Conservation (phyloP, 2,113 vertebrate species). For the Harpagus bidentatus region DNA sequence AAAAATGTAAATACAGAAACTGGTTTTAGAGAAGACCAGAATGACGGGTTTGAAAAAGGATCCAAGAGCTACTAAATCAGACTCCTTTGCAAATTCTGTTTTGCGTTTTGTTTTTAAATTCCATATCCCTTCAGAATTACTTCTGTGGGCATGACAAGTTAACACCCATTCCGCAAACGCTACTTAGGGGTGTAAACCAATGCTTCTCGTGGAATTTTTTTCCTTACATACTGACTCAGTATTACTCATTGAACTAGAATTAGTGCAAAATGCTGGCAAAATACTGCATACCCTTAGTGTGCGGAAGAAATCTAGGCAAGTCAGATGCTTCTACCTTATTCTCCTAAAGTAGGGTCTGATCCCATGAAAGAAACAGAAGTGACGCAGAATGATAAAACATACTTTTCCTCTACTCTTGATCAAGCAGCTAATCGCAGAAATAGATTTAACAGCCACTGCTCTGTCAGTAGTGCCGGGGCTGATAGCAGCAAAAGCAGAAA, state of each 20-base stretch:
- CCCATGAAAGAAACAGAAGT: background rate
- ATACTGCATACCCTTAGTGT: background rate
- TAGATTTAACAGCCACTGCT: background rate
- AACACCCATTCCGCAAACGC: background rate
- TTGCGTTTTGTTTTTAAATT: background rate
- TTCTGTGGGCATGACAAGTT: background rate
- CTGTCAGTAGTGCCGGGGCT: background rate
- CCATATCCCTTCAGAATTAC: background rate
- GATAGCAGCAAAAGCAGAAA: slow-evolving; percentile 31
- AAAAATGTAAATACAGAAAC: background rate
- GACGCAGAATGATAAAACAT: background rate
- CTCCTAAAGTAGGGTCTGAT: background rate
- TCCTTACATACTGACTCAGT: background rate
- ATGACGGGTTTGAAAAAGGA: background rate
- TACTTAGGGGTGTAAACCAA: background rate
- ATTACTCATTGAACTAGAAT: background rate
- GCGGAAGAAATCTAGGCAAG: background rate
- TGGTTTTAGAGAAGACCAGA: background rate
- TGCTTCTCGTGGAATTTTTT: background rate
- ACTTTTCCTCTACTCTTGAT: background rate
- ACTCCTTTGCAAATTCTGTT: background rate
- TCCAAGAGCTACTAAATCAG: background rate
- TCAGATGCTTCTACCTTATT: background rate
- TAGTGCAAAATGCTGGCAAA: background rate
- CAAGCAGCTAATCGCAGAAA: background rate